Evolutionary conservation across 2,888 invertebrate species (phyloP).

Genomic region (Oxystoma pomonae): DNA sequence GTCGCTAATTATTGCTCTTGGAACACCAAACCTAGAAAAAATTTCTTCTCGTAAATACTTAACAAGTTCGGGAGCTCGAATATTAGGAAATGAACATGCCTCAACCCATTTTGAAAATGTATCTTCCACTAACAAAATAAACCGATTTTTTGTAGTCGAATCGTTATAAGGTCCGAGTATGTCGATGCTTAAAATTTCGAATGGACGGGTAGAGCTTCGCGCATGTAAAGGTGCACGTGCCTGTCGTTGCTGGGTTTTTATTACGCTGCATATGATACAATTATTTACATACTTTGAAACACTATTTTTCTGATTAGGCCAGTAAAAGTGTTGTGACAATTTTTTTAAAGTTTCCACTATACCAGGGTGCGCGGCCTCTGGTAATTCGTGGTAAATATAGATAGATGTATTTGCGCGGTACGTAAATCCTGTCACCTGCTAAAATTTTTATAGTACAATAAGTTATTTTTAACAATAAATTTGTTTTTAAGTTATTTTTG

Average conservation of each 20-base stretch:
- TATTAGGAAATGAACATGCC: neutral
- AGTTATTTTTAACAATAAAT: no score
- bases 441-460: no score
- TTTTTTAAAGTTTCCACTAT: constrained; percentile 3
- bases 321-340: constrained; percentile 6
- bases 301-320: neutral
- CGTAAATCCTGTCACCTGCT: neutral
- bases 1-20: no score
- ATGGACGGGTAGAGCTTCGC: neutral
- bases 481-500: no score
- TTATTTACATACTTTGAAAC: no score
- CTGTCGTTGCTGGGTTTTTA: no score
- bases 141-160: neutral
- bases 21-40: no score
- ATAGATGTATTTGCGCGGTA: neutral
- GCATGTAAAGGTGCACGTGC: no score
- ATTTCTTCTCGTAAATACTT: no score
- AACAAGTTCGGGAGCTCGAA: no score
- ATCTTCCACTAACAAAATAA: constrained; percentile 9
- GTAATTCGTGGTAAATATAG: neutral
- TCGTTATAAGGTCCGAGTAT: constrained; percentile 10
- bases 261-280: no score
- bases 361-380: neutral
- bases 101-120: constrained; percentile 10
- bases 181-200: constrained; percentile 5